Evolutionary conservation across 2,113 vertebrate species (phyloP).

Genomic region (Smithornis capensis): DNA sequence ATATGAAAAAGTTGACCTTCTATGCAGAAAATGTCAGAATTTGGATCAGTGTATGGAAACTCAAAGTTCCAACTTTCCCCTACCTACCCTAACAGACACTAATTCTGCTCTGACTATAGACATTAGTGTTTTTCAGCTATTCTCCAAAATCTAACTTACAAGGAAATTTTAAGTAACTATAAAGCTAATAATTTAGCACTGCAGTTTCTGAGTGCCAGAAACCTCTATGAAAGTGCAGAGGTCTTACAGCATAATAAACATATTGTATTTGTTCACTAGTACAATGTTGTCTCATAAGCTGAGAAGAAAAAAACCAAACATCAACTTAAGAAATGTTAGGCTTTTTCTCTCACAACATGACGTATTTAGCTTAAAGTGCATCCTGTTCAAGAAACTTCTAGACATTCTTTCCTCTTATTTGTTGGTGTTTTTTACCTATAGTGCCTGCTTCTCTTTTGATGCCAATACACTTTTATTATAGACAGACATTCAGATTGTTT

Average conservation of each 20-base stretch:
- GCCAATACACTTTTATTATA: background rate
- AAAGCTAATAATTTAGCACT: background rate
- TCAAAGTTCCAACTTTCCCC: background rate
- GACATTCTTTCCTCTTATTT: background rate
- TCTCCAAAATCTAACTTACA: background rate
- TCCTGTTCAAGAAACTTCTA: background rate
- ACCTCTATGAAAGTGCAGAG: background rate
- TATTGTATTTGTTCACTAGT: background rate
- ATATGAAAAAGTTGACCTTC: background rate
- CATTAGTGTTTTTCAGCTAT: background rate
- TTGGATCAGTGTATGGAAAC: background rate
- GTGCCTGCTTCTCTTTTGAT: background rate
- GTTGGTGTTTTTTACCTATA: background rate
- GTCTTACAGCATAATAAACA: background rate
- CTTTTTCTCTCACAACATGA: background rate
- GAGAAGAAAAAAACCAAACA: background rate
- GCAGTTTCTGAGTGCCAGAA: background rate
- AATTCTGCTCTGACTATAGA: background rate
- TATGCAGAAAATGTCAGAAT: background rate
- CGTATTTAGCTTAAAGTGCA: background rate
- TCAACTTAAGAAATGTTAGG: background rate
- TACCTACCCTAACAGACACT: fast-evolving
- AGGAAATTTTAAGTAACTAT: background rate
- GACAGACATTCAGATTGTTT: background rate
- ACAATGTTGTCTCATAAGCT: background rate